Base-by-base conservation (phyloP, 2,797 vertebrate genomes). In the Manis pentadactyla region DNA sequence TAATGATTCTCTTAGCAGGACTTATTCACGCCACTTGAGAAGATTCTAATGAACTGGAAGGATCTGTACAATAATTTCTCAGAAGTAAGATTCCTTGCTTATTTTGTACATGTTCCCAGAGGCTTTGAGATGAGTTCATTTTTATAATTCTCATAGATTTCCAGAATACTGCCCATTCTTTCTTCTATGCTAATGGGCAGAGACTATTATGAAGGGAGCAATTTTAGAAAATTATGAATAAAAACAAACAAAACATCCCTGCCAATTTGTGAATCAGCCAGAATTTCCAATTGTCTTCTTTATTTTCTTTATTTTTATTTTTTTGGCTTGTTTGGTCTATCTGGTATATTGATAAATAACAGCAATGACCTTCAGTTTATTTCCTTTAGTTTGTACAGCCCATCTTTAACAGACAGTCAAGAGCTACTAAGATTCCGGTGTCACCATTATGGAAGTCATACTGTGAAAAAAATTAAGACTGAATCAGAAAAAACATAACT, bases 141-240 rank as follows among this genome's bases (percentile, higher is more conserved):
- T 97, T 85, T 90, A 87, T 91, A 95, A 94, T 96, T 92, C 66
- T 93, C 87, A 88, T 87, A 92, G 89, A 92, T 95, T 97, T 97
- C 51, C 42, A 97, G 81, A 87, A 18, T 49, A 93, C 61, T 84
- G 34, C 66, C 46, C 90, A 89, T 93, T 94, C 66, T 94, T 92
- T 94, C 90, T 92, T 23, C 53, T 61, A 82, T 95, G 87, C 57
- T 93, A 97, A 97, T 90, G 78, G 39, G 66, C 91, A 96, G 86
- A 86, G 91, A 81, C 92, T 96, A 68, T 88, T 95, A 87, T 92
- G 77, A 97, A 96, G 93, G 77, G 81, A 93, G 53, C 74, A 64
- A 95, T 96, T 97, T 96, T 92, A 85, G 53, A 96, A 95, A 95
- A 95, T 79, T 61, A 69, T 83, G 83, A 97, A 87, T 95, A 91